Base-by-base conservation (phyloP, 2,113 vertebrate genomes). In the Vidua chalybeata region DNA sequence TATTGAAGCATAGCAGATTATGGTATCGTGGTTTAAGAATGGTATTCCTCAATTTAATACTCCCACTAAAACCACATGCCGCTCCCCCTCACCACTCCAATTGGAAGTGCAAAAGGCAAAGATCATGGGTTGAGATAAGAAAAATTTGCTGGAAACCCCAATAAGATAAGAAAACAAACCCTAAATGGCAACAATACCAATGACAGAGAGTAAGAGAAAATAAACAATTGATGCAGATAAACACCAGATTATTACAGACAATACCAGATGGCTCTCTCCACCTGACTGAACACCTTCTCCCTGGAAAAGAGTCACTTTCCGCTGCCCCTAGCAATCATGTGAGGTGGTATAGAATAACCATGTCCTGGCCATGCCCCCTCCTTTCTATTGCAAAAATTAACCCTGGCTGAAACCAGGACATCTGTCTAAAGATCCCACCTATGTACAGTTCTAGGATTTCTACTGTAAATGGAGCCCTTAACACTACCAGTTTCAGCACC, bases 61-160 rank as follows among this genome's bases (percentile, higher is more conserved):
- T 76, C 21, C 30, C 26, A 27, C 26, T 48, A 62, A 83, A 83
- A 48, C n/a, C 39, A 68, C 4, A 2, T 27, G 15, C 27, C 0
- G 0, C 15, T 73, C 11, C 3, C 7, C 6, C 3, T 17, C 5
- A 16, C 4, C 14, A 4, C n/a, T 61, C 54, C 21, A 27, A 11
- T 0, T 5, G 8, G 20, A 62, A 54, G 7, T 0, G 0, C 14
- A 76, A 55, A 76, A 69, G 10, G 21, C 41, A 69, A 56, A 55
- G 17, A 20, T 41, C 41, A 43, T 13, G 31, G 35, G 21, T 7
- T 35, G 26, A 69, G 13, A 48, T 23, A 23, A 35, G 30, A 69
- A 35, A 14, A 68, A 48, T 22, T 55, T 76, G 10, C 54, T 62
- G 48, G 26, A 55, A 76, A 58, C 17, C 39, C 4, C 5, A 72